Evolutionary conservation across 2,113 vertebrate species (phyloP).

Genomic region (Sminthopsis crassicaudata): DNA sequence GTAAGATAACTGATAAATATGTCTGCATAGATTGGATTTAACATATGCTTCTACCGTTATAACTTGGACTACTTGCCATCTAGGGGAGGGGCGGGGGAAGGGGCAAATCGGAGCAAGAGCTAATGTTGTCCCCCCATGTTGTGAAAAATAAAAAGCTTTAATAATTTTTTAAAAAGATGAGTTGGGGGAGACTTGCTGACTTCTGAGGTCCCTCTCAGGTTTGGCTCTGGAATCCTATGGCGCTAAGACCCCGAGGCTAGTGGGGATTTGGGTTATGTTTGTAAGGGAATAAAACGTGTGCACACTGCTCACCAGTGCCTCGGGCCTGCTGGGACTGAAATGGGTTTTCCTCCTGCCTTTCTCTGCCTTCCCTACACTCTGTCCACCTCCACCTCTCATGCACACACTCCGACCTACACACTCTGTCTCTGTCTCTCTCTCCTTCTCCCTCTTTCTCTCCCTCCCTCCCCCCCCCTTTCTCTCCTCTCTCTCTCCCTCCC

Average conservation of each 20-base stretch:
- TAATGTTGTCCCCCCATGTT: too few relatives aligned
- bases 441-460: not conserved
- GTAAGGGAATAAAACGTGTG: not conserved
- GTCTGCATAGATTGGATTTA: too few relatives aligned
- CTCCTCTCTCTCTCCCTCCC: too few relatives aligned
- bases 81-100: too few relatives aligned
- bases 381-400: not conserved
- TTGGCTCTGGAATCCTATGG: not conserved
- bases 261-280: slow-evolving; percentile 52
- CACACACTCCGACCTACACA: slow-evolving; percentile 62
- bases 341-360: slow-evolving; percentile 51
- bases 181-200: not conserved
- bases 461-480: too few relatives aligned
- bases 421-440: slow-evolving; percentile 54
- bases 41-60: too few relatives aligned
- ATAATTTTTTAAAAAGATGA: too few relatives aligned
- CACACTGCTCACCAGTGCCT: slow-evolving; percentile 3
- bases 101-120: too few relatives aligned
- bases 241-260: slow-evolving; percentile 53
- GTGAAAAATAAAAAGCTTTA: too few relatives aligned
- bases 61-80: too few relatives aligned
- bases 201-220: not conserved
- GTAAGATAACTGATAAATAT: too few relatives aligned
- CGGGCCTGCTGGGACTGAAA: slow-evolving; percentile 64
- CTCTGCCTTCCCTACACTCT: slow-evolving; percentile 17